Conservation (phyloP, 1,140 invertebrate genomes). For the Aleiodes sp. region DNA sequence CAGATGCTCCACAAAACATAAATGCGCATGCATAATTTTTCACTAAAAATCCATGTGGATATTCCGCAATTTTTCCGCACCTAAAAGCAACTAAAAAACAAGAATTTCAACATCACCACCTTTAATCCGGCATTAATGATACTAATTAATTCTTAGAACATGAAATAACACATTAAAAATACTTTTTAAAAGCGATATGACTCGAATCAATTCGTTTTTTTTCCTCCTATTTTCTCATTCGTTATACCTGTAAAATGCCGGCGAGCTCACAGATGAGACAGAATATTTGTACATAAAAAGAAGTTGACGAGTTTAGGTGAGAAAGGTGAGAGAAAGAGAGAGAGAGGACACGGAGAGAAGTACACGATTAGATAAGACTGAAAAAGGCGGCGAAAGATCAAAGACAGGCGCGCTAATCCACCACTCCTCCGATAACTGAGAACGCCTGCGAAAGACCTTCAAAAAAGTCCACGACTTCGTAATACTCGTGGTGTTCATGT, state of each 20-base stretch:
- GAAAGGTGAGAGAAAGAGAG: conserved; percentile 39
- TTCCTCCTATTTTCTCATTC: too few relatives aligned
- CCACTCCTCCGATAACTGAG: conserved; percentile 49
- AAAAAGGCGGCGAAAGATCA: conserved; percentile 52
- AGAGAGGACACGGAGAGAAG: too few relatives aligned
- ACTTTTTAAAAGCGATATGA: neutral
- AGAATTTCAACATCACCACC: neutral
- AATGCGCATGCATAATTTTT: neutral
- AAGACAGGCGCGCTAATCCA: conserved; percentile 54
- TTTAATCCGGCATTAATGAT: neutral
- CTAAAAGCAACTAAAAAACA: neutral
- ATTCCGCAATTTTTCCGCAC: neutral
- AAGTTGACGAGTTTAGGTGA: conserved; percentile 23
- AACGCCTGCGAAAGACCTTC: conserved; percentile 46
- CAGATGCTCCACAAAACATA: neutral
- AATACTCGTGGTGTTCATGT: too few relatives aligned
- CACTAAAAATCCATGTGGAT: too few relatives aligned
- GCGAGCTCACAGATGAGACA: too few relatives aligned
- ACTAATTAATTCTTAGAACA: neutral
- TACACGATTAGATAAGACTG: conserved; percentile 54
- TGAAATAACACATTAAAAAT: neutral
- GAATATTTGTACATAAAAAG: neutral
- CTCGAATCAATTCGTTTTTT: conserved; percentile 8
- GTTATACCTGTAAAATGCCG: too few relatives aligned
- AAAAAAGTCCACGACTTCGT: conserved; percentile 32